Base-by-base conservation (phyloP, 1,140 invertebrate genomes). In the Trichonephila clavipes region DNA sequence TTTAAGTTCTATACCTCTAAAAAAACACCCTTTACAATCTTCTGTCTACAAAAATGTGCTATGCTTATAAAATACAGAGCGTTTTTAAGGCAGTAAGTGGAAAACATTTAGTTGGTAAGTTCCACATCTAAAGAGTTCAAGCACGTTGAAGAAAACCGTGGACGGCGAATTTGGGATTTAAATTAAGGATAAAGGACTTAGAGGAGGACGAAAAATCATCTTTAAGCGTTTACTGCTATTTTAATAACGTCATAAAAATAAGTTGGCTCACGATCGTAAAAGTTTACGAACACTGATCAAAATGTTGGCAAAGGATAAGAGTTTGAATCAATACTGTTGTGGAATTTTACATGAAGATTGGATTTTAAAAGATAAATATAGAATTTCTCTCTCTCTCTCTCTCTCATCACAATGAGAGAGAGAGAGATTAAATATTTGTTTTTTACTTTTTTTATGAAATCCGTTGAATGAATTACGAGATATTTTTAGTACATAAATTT, bases 171-270 rank as follows among this genome's bases (percentile, higher is more conserved):
- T 82, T n/a, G 51, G 34, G 12, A 64, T 59, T 83, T 51, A 69
- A 92, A 92, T 83, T 92, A 66, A 66, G 90, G 81, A 21, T 81
- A 58, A 61, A 61, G 40, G 58, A 82, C 28, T 40, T 61, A 90
- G 69, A 61, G 21, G 16, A 19, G 81, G 24, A 58, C n/a, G 40
- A 89, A 69, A 62, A 64, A 85, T 92, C 62, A 85, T 92, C 90
- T 85, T 92, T 92, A 92, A 92, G 85, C 90, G 90, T 92, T 92
- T 92, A 51, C 90, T 64, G 34, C 90, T 81, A 44, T 85, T 92
- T 92, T 92, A 92, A 92, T 92, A 92, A 66, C 90, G n/a, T 92
- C 62, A 34, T 92, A 92, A 92, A 92, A 92, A 66, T 85, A 4
- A 12, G 28, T 5, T 21, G 10, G n/a, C 40, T 12, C 34, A 24